Evolutionary conservation across 2,113 vertebrate genomes (phyloP), one percentile per base, ranked within the genome.

Genomic region (Burhinus oedicnemus): DNA sequence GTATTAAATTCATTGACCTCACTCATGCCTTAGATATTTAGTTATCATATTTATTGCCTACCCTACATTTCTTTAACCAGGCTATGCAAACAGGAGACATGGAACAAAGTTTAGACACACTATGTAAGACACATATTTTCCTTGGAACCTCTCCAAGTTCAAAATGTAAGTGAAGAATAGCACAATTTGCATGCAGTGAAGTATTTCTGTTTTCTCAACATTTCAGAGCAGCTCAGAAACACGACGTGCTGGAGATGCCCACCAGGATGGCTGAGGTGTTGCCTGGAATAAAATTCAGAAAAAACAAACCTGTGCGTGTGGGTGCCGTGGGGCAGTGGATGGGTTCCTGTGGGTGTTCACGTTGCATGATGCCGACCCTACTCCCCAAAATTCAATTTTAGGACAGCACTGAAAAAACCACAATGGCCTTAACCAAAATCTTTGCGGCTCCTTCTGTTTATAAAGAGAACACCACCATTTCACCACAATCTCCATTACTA

Each of bases 261-360:
- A 1, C 8, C 20, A 19, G 54, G 15, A 58, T 8, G 25, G 15
- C 45, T 27, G 26, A 55, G 30, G 26, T 38, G 19, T 4, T 26
- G 15, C 11, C 34, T 5, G 4, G 49, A 30, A 23, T 15, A 64
- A n/a, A 27, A 29, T 17, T 32, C 36, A 57, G 1, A 2, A 21
- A 81, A 61, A 26, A 11, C 34, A n/a, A 34, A 70, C 29, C 30
- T 40, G 5, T 0, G 2, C 2, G 1, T 6, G 11, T 6, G n/a
- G 26, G 30, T 36, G 40, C 55, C 47, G 6, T 4, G 6, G 11
- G n/a, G 32, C 13, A 8, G 42, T 2, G 14, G 62, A 76, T 12
- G 15, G 34, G 20, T 19, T 52, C 61, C 23, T 13, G 5, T 0
- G 1, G 12, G 11, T 44, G 23, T 34, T 44, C 25, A 8, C 5